Evolutionary conservation across 2,113 vertebrate genomes (phyloP).

Genomic region (Cygnus atratus): DNA sequence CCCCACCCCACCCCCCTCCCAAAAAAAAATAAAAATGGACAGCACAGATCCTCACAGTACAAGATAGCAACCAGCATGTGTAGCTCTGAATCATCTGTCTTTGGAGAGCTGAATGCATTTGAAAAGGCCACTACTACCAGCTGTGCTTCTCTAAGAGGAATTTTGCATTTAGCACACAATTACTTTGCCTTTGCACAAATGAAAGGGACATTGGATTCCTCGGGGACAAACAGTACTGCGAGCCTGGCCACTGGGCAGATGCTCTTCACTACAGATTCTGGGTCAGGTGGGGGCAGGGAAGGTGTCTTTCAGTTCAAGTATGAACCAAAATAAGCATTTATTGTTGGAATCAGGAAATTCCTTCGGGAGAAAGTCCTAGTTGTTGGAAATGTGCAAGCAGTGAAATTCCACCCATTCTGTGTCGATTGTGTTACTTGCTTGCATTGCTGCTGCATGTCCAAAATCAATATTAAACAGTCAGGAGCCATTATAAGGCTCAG

Average conservation of each 20-base stretch:
- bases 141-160: not conserved
- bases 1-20: no score
- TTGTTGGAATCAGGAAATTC: not conserved
- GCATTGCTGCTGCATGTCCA: not conserved
- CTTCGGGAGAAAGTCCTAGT: not conserved
- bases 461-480: not conserved
- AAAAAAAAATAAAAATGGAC: no score
- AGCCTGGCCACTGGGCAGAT: conserved; percentile 9
- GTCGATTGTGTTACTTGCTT: not conserved
- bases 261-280: conserved; percentile 1
- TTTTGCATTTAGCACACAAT: conserved; percentile 52
- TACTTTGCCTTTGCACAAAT: conserved; percentile 15
- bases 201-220: not conserved
- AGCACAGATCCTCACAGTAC: conserved; percentile 4
- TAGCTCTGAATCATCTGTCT: conserved; percentile 35
- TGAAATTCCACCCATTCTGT: not conserved
- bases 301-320: conserved; percentile 10
- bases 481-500: not conserved
- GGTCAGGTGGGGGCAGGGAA: not conserved
- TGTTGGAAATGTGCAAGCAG: not conserved
- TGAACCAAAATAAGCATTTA: conserved; percentile 32
- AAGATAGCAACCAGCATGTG: not conserved
- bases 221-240: not conserved
- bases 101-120: conserved; percentile 38
- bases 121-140: conserved; percentile 51